Evolutionary conservation across 2,797 vertebrate genomes (phyloP).

Genomic region (Gastrophryne carolinensis): DNA sequence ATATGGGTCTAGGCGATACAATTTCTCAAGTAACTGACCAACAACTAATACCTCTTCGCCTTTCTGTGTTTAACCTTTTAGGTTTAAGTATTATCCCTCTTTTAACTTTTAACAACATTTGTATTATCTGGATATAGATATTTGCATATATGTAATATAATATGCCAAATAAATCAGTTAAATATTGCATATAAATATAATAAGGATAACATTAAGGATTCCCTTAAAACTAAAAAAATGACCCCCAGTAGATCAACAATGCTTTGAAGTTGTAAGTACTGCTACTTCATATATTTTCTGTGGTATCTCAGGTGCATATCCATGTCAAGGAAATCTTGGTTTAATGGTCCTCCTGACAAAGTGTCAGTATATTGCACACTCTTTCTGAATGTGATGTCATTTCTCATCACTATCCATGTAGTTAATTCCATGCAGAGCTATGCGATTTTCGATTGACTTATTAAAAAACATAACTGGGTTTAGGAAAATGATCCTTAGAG

Average conservation of each 20-base stretch:
- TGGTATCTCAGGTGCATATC: background rate
- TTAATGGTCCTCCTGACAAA: background rate
- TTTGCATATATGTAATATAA: too few species aligned
- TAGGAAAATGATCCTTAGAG: constrained; percentile 30
- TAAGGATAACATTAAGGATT: background rate
- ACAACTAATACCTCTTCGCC: too few species aligned
- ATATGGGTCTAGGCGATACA: too few species aligned
- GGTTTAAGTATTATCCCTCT: too few species aligned
- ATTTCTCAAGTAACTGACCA: too few species aligned
- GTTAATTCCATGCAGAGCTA: constrained; percentile 13
- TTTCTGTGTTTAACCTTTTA: too few species aligned
- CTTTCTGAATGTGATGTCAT: constrained; percentile 6
- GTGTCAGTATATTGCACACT: background rate
- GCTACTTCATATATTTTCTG: background rate
- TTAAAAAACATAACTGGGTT: constrained; percentile 27
- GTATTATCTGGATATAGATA: too few species aligned
- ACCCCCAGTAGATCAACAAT: background rate
- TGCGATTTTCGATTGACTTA: constrained; percentile 20
- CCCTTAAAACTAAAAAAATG: background rate
- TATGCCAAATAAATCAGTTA: too few species aligned
- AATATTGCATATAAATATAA: too few species aligned
- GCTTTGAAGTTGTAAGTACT: background rate
- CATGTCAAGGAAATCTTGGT: background rate
- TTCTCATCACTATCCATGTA: constrained; percentile 13
- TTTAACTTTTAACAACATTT: too few species aligned